phyloP scores from a whole-genome alignment of 1,140 invertebrate genomes.

The Contarinia nasturtii region DNA sequence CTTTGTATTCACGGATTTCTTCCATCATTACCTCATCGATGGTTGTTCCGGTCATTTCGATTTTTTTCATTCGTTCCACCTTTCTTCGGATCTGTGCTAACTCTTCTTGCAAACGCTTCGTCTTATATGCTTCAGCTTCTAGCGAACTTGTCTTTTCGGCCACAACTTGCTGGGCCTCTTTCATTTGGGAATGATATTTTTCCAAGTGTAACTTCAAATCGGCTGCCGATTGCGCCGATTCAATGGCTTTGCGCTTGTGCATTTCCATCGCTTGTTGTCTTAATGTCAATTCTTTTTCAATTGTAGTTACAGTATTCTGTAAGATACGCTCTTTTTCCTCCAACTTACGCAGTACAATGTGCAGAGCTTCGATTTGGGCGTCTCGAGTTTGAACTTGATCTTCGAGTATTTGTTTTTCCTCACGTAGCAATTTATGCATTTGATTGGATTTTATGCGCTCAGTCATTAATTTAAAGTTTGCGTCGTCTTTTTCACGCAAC shows the following conservation, averaged over 20 bases:
- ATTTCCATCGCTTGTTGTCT: slow-evolving; percentile 91
- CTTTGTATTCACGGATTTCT: slow-evolving; percentile 95
- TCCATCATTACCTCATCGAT: slow-evolving; percentile 95
- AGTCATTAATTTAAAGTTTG: slow-evolving; percentile 98
- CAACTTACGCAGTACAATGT: slow-evolving; percentile 79
- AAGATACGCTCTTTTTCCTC: slow-evolving; percentile 94
- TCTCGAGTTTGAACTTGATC: slow-evolving; percentile 57
- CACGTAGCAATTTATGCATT: slow-evolving; percentile 78
- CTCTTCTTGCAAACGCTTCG: slow-evolving; percentile 82
- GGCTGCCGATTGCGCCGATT: slow-evolving; percentile 85
- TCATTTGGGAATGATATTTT: slow-evolving; percentile 91
- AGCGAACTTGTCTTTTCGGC: slow-evolving; percentile 89
- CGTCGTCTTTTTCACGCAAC: slow-evolving; percentile 93
- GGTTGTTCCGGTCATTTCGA: slow-evolving; percentile 87
- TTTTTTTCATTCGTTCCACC: slow-evolving; percentile 92
- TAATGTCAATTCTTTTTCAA: slow-evolving; percentile 84
- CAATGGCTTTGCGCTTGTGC: slow-evolving; percentile 93
- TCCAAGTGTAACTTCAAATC: slow-evolving; percentile 94
- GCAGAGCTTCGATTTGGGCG: slow-evolving; percentile 86
- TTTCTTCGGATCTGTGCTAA: slow-evolving; percentile 79
- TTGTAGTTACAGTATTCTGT: slow-evolving; percentile 77
- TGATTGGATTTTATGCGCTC: slow-evolving; percentile 96
- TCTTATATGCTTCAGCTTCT: slow-evolving; percentile 93
- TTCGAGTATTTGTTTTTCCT: slow-evolving; percentile 40
- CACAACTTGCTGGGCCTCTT: slow-evolving; percentile 90